Conservation (phyloP, 92 coral and sea anemone genomes). For the Epizoanthus illoricatus region DNA sequence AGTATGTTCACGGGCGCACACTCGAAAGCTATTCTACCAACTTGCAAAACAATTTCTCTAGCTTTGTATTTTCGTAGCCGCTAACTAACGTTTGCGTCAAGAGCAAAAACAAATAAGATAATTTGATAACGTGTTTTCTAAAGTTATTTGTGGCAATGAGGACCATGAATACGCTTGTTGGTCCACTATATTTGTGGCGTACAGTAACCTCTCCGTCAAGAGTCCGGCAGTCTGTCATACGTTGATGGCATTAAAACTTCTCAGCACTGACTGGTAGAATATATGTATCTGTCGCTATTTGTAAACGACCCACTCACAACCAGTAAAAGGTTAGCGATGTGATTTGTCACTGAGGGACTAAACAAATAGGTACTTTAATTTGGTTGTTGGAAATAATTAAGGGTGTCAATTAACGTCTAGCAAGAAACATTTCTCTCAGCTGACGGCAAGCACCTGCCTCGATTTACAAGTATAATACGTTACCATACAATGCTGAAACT, state of each 20-base stretch:
- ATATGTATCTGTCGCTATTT: constrained; percentile 13
- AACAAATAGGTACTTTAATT: constrained; percentile 87
- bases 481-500: constrained; percentile 58
- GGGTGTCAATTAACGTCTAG: constrained; percentile 77
- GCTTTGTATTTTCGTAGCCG: neutral
- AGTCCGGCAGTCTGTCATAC: neutral
- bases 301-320: constrained; percentile 9
- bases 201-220: neutral
- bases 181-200: neutral
- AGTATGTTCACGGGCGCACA: neutral
- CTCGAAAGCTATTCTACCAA: neutral
- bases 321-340: constrained; percentile 47
- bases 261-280: neutral
- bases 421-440: constrained; percentile 56
- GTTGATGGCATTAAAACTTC: neutral
- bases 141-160: neutral
- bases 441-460: constrained; percentile 76
- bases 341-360: constrained; percentile 72
- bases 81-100: constrained; percentile 33
- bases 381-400: constrained; percentile 71
- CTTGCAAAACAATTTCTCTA: constrained; percentile 4
- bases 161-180: neutral
- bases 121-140: neutral
- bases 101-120: constrained; percentile 26
- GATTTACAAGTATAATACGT: constrained; percentile 89